Percentiles rank a stretch among this genome's conserved stretches.
Evolutionary conservation across 2,113 vertebrate species (phyloP).

Genomic region (Hippocampus abdominalis): DNA sequence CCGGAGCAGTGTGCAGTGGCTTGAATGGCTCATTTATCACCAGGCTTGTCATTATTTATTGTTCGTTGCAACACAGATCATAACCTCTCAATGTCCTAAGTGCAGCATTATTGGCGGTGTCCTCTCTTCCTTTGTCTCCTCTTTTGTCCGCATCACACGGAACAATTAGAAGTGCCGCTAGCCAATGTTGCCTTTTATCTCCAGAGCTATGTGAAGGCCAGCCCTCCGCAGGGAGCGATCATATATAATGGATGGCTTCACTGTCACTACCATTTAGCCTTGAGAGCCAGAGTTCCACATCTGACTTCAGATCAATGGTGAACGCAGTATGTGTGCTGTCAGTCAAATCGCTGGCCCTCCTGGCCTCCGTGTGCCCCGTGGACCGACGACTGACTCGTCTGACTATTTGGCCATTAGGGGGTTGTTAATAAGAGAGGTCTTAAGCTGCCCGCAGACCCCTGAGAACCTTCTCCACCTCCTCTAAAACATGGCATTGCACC

Average conservation of each 20-base stretch:
- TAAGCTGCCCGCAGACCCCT: conserved; percentile 20
- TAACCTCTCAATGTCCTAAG: conserved; percentile 46
- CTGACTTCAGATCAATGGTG: conserved; percentile 60
- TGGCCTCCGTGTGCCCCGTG: conserved; percentile 23
- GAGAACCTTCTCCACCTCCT: not conserved
- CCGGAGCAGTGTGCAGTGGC: conserved; percentile 8
- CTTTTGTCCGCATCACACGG: conserved; percentile 49
- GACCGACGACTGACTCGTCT: conserved; percentile 37
- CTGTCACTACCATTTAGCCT: conserved; percentile 62
- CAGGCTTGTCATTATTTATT: conserved; percentile 34
- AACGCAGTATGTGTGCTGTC: conserved; percentile 57
- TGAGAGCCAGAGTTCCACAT: conserved; percentile 52
- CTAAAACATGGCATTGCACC: conserved; percentile 2
- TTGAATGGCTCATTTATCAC: conserved; percentile 40
- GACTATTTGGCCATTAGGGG: conserved; percentile 30
- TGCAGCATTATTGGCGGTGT: conserved; percentile 19
- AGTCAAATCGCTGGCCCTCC: conserved; percentile 49
- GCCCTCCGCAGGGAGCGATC: conserved; percentile 50
- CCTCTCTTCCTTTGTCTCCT: conserved; percentile 30
- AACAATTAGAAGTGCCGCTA: conserved; percentile 57
- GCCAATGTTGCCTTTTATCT: conserved; percentile 47
- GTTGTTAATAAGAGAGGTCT: conserved; percentile 29
- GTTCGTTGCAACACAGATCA: conserved; percentile 34
- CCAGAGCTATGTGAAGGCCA: conserved; percentile 43
- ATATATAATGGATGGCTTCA: conserved; percentile 64